Evolutionary conservation across 2,888 invertebrate species (phyloP).

Genomic region (Aspidapion aeneum): DNA sequence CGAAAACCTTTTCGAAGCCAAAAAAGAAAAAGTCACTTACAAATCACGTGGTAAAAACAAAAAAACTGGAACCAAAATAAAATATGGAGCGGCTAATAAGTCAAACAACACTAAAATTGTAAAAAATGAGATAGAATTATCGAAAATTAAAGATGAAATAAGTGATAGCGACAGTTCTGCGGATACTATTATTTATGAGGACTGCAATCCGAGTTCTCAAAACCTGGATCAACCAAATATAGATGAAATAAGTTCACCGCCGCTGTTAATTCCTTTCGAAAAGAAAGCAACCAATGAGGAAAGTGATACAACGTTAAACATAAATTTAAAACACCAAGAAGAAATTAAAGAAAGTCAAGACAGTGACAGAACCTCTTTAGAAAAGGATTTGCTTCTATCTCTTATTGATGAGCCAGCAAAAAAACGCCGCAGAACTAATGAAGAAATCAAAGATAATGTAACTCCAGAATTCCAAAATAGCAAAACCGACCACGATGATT

Average conservation of each 20-base stretch:
- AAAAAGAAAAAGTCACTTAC: slow-evolving; percentile 6
- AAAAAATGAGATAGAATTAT: background rate
- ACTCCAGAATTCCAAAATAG: background rate
- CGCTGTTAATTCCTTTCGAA: background rate
- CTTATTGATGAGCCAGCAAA: background rate
- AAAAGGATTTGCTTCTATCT: background rate
- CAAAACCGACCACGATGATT: background rate
- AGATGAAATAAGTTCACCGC: no score
- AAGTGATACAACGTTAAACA: background rate
- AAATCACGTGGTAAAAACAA: slow-evolving; percentile 12
- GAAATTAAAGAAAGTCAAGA: background rate
- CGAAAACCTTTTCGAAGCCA: slow-evolving; percentile 5
- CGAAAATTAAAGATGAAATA: background rate
- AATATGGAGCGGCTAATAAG: background rate
- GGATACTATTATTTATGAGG: slow-evolving; percentile 11
- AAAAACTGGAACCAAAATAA: background rate
- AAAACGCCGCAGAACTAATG: background rate
- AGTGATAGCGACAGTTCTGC: slow-evolving; percentile 9
- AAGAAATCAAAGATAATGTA: background rate
- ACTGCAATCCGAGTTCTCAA: background rate
- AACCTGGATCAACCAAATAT: background rate
- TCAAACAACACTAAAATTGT: background rate
- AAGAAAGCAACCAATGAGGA: no score
- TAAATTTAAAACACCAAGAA: background rate
- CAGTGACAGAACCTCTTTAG: background rate